Base-by-base conservation (phyloP, 2,888 invertebrate species). In the Sinhomidia bicolor region DNA sequence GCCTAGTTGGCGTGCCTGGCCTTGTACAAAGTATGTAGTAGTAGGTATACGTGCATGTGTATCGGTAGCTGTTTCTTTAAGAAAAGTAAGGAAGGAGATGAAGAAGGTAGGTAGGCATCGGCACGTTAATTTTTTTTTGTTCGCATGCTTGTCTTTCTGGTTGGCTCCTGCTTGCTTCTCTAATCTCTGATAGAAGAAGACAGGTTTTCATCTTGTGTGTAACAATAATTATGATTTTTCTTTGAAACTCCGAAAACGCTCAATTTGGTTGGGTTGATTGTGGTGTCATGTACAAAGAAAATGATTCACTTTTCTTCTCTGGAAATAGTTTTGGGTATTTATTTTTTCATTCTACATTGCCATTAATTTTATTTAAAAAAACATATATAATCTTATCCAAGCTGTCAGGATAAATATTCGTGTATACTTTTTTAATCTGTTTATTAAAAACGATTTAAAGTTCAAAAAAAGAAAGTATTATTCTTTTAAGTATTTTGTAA, bases 171-270 rank as follows among this genome's bases (percentile, higher is more conserved):
- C 65, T n/a, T n/a, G n/a, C n/a, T n/a, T n/a, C 3, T 36, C 65
- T 65, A 65, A 65, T 32, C 65, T 29, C n/a, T n/a, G n/a, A 7
- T 20, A 14, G 20, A 17, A 51, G 29, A 29, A n/a, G 81, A 65
- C 81, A 81, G 81, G 81, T 81, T 81, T 81, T 44, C 29, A 62
- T 57, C 57, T 47, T 47, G n/a, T n/a, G n/a, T n/a, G n/a, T n/a
- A n/a, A n/a, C 47, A n/a, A 36, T n/a, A n/a, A n/a, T n/a, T n/a
- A n/a, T n/a, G n/a, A n/a, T n/a, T 14, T 62, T 62, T 26, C 7
- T 23, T n/a, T 23, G 7, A 7, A 57, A 57, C 12, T 23, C 7
- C 23, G 26, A 1, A n/a, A 62, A 62, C 29, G 29, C 12, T 0
- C 29, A 14, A 7, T 7, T 3, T 36, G 36, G 29, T n/a, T n/a